Evolutionary conservation across 2,888 invertebrate species (phyloP), one percentile per base, ranked within the genome.

Genomic region (Miltochrista miniata): DNA sequence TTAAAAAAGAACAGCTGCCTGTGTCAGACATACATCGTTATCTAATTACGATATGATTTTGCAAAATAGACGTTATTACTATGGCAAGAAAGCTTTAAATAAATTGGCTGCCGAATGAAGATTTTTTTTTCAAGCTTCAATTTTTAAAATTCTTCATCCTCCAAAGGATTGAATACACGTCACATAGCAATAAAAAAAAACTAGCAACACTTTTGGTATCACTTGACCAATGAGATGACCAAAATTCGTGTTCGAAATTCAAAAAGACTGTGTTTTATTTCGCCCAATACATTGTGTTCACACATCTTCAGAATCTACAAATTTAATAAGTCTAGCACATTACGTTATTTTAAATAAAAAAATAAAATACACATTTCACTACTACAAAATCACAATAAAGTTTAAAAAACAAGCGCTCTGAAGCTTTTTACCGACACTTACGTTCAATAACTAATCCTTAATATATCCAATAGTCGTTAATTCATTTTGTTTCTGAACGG

Each of bases 401-500:
- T 43, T 35, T 42, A 4, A 24, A 54, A 62, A 60, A 56, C 48
- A 56, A 63, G 56, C 61, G 57, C 61, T 51, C 54, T 34, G 47
- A 74, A 75, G 71, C 72, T 53, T 71, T 64, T 72, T 63, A 72
- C 48, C 70, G 55, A 72, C 48, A 45, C 66, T 70, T 72, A 80
- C 64, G 64, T 72, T 68, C 69, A 71, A 79, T 74, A 70, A 76
- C 74, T 79, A 77, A 65, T 61, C 38, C 68, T 44, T 57, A 38
- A 56, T 46, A 58, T 67, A 67, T 60, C 67, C 72, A 68, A 74
- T 74, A 77, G 76, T 74, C 70, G 75, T 77, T 76, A 81, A 72
- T 61, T 70, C 68, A 69, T 74, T 74, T 74, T 76, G 53, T 61
- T 75, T 74, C 76, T 85, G 89, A 89, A 90, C 89, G 90, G 90